These are phyloP conservation scores for Ophion costatus DNA, from an alignment of 2,888 invertebrate genomes.

Conservation along the genomic window DNA sequence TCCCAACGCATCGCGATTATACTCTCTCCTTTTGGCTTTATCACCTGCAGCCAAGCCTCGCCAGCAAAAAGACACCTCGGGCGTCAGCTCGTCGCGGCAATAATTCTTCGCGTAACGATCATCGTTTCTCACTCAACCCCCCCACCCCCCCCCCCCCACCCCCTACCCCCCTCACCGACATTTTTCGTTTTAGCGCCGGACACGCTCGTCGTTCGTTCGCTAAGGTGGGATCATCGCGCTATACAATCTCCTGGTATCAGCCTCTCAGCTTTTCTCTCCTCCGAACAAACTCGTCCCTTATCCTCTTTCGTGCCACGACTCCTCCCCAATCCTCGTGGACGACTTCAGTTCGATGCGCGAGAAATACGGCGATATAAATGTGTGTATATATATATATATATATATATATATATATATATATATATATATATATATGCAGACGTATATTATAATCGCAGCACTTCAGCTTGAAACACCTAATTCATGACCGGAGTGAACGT, in stretches of 20 bases:
- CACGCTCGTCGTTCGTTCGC: slow-evolving; percentile 48
- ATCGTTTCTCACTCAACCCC: slow-evolving; percentile 54
- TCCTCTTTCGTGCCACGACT: slow-evolving; percentile 59
- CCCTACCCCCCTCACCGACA: too few species aligned
- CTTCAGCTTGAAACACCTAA: slow-evolving; percentile 57
- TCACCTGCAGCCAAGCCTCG: slow-evolving; percentile 52
- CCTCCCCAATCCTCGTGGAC: slow-evolving; percentile 48
- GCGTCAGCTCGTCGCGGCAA: slow-evolving; percentile 65
- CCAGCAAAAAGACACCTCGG: slow-evolving; percentile 52
- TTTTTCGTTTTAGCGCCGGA: slow-evolving; percentile 7
- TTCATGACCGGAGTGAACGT: slow-evolving; percentile 58
- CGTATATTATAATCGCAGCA: slow-evolving; percentile 52
- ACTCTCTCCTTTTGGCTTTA: slow-evolving; percentile 33
- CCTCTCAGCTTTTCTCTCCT: slow-evolving; percentile 35
- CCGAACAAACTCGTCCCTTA: slow-evolving; percentile 54
- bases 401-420: neutral
- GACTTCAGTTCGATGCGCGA: slow-evolving; percentile 24
- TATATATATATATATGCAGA: neutral
- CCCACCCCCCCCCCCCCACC: slow-evolving; percentile 7
- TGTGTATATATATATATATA: neutral
- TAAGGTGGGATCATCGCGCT: slow-evolving; percentile 57
- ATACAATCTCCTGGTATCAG: slow-evolving; percentile 45
- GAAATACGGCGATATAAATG: slow-evolving; percentile 34
- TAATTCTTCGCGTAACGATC: slow-evolving; percentile 66
- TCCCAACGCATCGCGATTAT: slow-evolving; percentile 22